phyloP scores from a whole-genome alignment of 2,797 vertebrate genomes.

The Lagodon rhomboides region DNA sequence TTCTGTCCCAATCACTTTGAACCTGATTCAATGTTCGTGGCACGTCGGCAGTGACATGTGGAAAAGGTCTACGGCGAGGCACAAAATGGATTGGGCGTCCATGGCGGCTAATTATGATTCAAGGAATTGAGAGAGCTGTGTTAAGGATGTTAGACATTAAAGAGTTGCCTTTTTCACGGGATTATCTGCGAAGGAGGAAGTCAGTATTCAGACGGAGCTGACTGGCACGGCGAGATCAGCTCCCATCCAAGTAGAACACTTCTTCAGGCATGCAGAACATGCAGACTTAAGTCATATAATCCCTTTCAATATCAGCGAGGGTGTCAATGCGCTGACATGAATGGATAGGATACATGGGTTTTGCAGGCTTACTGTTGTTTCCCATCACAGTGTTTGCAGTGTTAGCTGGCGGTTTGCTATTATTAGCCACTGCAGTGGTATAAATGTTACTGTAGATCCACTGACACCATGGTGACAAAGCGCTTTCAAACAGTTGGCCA shows the following conservation, averaged over 20 bases:
- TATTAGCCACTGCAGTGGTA: conserved; percentile 60
- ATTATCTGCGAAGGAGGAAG: conserved; percentile 81
- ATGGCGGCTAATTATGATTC: conserved; percentile 74
- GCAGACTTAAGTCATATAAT: conserved; percentile 83
- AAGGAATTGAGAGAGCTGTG: conserved; percentile 66
- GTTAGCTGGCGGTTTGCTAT: conserved; percentile 57
- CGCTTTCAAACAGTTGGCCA: conserved; percentile 47
- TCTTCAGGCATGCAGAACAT: conserved; percentile 81
- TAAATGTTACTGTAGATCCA: conserved; percentile 41
- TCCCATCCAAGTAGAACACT: conserved; percentile 83
- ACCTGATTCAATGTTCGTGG: conserved; percentile 48
- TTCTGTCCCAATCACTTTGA: conserved; percentile 49
- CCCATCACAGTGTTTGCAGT: conserved; percentile 45
- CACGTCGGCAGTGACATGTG: conserved; percentile 44
- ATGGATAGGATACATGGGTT: conserved; percentile 50
- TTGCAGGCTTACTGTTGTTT: conserved; percentile 62
- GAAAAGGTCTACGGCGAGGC: conserved; percentile 45
- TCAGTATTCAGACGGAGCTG: conserved; percentile 74
- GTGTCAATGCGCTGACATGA: conserved; percentile 78
- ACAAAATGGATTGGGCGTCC: conserved; percentile 62
- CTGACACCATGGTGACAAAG: conserved; percentile 50
- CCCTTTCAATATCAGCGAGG: conserved; percentile 77
- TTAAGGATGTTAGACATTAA: conserved; percentile 81
- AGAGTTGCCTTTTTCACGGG: conserved; percentile 78
- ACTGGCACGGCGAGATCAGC: conserved; percentile 78